Conservation (phyloP, 2,797 vertebrate species). For the Intellagama lesueurii region DNA sequence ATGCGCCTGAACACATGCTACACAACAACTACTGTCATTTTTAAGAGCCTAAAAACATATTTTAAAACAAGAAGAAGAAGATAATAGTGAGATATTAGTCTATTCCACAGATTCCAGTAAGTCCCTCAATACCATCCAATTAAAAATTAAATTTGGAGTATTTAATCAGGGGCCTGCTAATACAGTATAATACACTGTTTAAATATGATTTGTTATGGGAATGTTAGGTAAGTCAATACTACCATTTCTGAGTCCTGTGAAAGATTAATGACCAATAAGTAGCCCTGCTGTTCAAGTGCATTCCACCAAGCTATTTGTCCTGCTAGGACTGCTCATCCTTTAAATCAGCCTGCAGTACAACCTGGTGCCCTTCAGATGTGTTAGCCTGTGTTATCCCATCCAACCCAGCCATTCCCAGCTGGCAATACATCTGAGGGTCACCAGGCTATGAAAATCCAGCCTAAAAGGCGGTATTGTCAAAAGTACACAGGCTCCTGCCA, state of each 20-base stretch:
- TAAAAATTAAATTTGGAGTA: background rate
- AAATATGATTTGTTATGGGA: background rate
- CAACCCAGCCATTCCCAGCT: too few relatives aligned
- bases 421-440: too few relatives aligned
- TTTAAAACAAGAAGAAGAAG: background rate
- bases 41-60: background rate
- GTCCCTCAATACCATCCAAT: background rate
- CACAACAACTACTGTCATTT: background rate
- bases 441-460: too few relatives aligned
- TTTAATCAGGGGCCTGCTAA: background rate
- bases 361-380: background rate
- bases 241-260: background rate
- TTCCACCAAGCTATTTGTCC: background rate
- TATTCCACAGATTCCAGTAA: background rate
- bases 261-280: background rate
- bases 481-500: background rate
- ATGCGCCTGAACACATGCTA: background rate
- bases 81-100: background rate
- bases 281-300: background rate
- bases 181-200: background rate
- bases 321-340: background rate
- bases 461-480: background rate
- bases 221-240: slow-evolving; percentile 5
- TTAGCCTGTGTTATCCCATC: background rate
- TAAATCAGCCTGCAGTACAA: background rate